A percentile compares a stretch with the other conserved stretches of the same genome.
phyloP scores from a whole-genome alignment of 2,113 vertebrate species.

The Eidolon helvum region DNA sequence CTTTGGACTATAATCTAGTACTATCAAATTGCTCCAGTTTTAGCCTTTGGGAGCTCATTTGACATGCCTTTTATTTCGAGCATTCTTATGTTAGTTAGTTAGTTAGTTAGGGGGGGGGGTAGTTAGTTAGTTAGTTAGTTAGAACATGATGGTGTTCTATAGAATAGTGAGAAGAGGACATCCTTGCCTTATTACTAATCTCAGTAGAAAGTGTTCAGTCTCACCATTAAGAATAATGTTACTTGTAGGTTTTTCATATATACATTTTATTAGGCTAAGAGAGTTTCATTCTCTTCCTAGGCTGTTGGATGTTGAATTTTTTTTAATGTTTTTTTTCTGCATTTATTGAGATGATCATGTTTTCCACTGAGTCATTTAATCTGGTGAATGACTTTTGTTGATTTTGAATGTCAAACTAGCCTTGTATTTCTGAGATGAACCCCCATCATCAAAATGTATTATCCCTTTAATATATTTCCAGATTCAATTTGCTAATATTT shows the following conservation, averaged over 20 bases:
- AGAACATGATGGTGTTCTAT: background rate
- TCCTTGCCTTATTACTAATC: background rate
- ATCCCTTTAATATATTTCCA: background rate
- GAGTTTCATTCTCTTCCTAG: background rate
- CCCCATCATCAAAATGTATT: background rate
- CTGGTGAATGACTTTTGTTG: background rate
- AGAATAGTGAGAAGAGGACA: background rate
- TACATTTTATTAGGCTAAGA: background rate
- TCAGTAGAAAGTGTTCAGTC: background rate
- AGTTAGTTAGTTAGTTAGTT: no score
- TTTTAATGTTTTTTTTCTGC: background rate
- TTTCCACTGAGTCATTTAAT: background rate
- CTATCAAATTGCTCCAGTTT: conserved; percentile 18
- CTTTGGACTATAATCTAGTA: background rate
- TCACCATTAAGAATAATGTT: background rate
- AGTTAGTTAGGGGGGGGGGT: no score
- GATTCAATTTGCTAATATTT: background rate
- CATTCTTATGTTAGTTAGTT: background rate
- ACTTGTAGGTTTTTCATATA: background rate
- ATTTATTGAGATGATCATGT: background rate
- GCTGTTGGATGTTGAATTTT: background rate
- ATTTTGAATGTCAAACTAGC: background rate
- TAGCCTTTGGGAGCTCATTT: background rate
- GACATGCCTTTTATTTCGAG: background rate
- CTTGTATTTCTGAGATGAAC: background rate